Percentiles rank a stretch among this genome's conserved stretches.
Conservation (phyloP, 2,888 invertebrate genomes). For the Acleris emargana region DNA sequence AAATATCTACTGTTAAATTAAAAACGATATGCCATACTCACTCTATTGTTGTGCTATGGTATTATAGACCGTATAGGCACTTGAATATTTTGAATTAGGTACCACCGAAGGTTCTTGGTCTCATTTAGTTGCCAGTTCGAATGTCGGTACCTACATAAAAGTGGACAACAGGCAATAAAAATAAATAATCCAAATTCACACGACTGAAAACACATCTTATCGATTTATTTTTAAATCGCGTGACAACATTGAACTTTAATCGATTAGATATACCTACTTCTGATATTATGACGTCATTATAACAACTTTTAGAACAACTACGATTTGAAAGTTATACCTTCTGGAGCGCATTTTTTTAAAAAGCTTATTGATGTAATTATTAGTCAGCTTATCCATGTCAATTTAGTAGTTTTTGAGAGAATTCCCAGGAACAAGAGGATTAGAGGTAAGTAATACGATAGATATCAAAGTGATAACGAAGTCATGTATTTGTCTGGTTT, state of each 20-base stretch:
- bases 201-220: background rate
- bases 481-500: too few species aligned
- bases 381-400: background rate
- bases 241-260: conserved; percentile 1
- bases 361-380: conserved; percentile 3
- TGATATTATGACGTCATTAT: conserved; percentile 22
- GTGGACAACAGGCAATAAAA: too few species aligned
- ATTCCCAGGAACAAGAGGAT: conserved; percentile 35
- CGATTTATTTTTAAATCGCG: background rate
- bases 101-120: too few species aligned
- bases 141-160: too few species aligned
- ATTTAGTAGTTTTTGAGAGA: conserved; percentile 16
- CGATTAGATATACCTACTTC: too few species aligned
- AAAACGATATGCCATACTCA: too few species aligned
- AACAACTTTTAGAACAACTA: background rate
- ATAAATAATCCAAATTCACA: background rate
- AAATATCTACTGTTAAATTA: too few species aligned
- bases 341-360: conserved; percentile 11
- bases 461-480: background rate
- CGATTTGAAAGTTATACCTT: conserved; percentile 2
- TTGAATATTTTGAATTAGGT: too few species aligned
- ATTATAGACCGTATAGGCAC: too few species aligned
- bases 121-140: too few species aligned
- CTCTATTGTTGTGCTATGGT: too few species aligned
- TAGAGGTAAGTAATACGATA: conserved; percentile 27